A percentile compares a stretch with the other conserved stretches of the same genome.
phyloP scores from a whole-genome alignment of 2,888 invertebrate species.

The Chloroclystis v-ata region DNA sequence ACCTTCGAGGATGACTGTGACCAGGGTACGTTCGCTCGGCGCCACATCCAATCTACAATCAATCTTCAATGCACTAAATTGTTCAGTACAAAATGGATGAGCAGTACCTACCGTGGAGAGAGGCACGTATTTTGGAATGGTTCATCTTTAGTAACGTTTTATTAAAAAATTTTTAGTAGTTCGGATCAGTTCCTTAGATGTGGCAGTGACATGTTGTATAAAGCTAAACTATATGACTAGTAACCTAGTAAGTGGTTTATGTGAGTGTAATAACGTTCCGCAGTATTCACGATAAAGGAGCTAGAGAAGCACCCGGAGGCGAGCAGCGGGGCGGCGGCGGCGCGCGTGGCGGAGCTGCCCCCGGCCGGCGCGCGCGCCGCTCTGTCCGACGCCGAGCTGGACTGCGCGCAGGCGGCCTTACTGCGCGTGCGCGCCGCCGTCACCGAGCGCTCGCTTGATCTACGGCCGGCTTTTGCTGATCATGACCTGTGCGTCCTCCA shows the following conservation, averaged over 20 bases:
- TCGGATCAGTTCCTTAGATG: no score
- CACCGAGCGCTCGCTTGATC: slow-evolving; percentile 78
- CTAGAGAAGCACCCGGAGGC: slow-evolving; percentile 83
- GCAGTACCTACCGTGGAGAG: no score
- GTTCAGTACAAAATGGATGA: no score
- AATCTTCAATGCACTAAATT: no score
- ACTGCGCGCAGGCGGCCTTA: slow-evolving; percentile 80
- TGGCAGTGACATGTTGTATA: no score
- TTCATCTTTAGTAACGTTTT: no score
- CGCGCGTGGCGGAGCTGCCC: slow-evolving; percentile 75
- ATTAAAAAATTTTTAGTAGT: no score
- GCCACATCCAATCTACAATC: background rate
- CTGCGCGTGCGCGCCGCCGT: slow-evolving; percentile 80
- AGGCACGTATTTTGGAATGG: no score
- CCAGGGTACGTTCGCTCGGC: slow-evolving; percentile 71
- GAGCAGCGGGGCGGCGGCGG: slow-evolving; percentile 46
- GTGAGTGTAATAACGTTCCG: no score
- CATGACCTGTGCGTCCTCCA: slow-evolving; percentile 71
- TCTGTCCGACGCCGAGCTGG: slow-evolving; percentile 44
- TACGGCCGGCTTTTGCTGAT: slow-evolving; percentile 83
- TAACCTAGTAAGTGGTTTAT: no score
- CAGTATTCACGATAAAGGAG: slow-evolving; percentile 81
- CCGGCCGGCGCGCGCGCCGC: slow-evolving; percentile 57
- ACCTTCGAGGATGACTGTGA: slow-evolving; percentile 88
- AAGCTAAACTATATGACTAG: no score